phyloP scores from a whole-genome alignment of 2,113 vertebrate genomes.

The Neotoma lepida region DNA sequence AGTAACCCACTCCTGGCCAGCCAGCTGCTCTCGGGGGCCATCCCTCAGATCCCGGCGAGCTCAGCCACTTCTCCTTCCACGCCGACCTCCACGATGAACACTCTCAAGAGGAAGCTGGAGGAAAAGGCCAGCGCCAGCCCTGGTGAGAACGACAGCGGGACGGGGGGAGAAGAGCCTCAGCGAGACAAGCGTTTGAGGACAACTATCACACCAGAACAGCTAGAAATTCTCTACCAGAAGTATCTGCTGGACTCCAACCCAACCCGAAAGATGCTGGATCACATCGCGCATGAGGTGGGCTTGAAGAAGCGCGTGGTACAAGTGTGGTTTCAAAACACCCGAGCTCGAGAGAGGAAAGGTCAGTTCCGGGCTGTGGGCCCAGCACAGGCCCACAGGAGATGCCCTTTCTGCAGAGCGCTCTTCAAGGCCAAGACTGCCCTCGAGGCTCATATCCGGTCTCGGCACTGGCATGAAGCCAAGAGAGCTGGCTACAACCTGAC shows the following conservation, averaged over 20 bases:
- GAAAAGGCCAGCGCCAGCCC: conserved; percentile 97
- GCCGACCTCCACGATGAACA: conserved; percentile 97
- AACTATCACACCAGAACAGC: conserved; percentile 98
- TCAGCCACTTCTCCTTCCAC: conserved; percentile 97
- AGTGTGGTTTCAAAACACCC: conserved; percentile 99
- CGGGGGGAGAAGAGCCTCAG: conserved; percentile 97
- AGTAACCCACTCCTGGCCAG: conserved; percentile 96
- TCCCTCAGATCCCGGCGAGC: conserved; percentile 95
- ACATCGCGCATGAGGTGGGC: conserved; percentile 98
- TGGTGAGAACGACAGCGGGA: conserved; percentile 96
- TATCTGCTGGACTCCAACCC: conserved; percentile 98
- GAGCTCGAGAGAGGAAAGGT: conserved; percentile 97
- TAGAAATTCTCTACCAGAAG: conserved; percentile 98
- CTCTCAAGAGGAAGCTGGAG: conserved; percentile 97
- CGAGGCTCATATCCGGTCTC: conserved; percentile 98
- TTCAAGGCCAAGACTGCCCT: conserved; percentile 99
- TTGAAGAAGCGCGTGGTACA: conserved; percentile 99
- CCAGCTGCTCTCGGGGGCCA: conserved; percentile 95
- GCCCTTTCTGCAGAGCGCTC: conserved; percentile 97
- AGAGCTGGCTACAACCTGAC: conserved; percentile 97
- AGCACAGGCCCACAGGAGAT: conserved; percentile 96
- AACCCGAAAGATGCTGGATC: conserved; percentile 98
- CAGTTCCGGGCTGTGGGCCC: conserved; percentile 98
- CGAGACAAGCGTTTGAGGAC: conserved; percentile 97
- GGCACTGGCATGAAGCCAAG: conserved; percentile 99